Evolutionary conservation across 2,113 vertebrate species (phyloP).

Genomic region (Malurus elegans): DNA sequence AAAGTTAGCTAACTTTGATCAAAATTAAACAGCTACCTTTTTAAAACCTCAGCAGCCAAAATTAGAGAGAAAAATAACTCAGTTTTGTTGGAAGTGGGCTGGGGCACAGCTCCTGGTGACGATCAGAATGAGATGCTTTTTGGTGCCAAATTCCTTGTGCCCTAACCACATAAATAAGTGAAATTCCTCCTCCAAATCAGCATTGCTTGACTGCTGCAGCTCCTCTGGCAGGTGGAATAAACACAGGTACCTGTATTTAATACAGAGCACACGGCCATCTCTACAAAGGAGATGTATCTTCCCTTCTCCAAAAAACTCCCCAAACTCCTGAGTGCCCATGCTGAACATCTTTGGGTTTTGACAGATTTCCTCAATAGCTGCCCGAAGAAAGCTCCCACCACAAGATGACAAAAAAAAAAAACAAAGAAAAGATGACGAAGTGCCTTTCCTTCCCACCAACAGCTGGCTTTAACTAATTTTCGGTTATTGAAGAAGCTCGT

Average conservation of each 20-base stretch:
- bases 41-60: neutral
- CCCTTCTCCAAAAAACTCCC: neutral
- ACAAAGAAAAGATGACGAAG: neutral
- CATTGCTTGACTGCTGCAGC: neutral
- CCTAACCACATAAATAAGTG: rapidly evolving
- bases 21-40: neutral
- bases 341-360: neutral
- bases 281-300: neutral
- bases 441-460: neutral
- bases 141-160: neutral
- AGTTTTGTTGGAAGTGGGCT: rapidly evolving
- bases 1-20: neutral
- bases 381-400: neutral
- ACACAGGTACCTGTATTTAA: neutral
- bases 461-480: slow-evolving; percentile 17
- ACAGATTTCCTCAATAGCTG: neutral
- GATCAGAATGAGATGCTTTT: neutral
- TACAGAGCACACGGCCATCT: rapidly evolving
- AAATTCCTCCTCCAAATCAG: neutral
- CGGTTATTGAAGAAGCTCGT: neutral
- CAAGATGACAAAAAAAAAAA: neutral
- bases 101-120: neutral
- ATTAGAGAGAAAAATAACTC: neutral
- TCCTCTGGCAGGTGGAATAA: neutral
- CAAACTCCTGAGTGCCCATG: rapidly evolving